Base-by-base conservation (phyloP, 2,797 vertebrate genomes). In the Anomalospiza imberbis region DNA sequence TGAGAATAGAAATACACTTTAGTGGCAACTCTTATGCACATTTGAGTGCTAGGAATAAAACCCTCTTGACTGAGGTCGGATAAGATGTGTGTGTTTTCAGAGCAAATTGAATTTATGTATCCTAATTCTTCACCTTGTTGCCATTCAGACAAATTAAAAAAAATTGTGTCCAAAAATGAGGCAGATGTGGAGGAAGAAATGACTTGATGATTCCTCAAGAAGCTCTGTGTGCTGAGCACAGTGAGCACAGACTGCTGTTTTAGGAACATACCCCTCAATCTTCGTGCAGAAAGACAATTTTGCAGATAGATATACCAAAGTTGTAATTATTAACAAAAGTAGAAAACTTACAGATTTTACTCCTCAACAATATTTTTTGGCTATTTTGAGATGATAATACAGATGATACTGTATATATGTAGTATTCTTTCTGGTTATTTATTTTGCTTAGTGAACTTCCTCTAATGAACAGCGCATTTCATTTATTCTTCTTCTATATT, bases 401-500 rank as follows among this genome's bases (percentile, higher is more conserved):
- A 63, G 9, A 54, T 38, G 17, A 31, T 55, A 57, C 26, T 66
- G 3, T 18, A 9, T 38, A 51, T 40, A 17, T 66, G 4, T 34
- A 60, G 15, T 29, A 11, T 42, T 70, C 10, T 28, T 29, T 81
- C 50, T 65, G 14, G 18, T 26, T 2, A 48, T 72, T 73, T 76
- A 40, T 54, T 90, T 93, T 77, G 40, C 32, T 82, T 26, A 42
- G 31, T 24, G 22, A 67, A 20, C 12, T 63, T 87, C 18, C 3
- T 74, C 7, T 76, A 85, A 80, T n/a, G 36, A 91, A 54, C 7
- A 24, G 67, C 72, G 8, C 32, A 51, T 24, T 91, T 34, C 1
- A 55, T 40, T 94, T 90, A 65, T 72, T 75, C 36, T 74, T 78
- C 75, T 93, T 95, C 86, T 22, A 53, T 85, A 88, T 84, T 93